Base-by-base conservation (phyloP, 2,113 vertebrate genomes). In the Garra rufa region DNA sequence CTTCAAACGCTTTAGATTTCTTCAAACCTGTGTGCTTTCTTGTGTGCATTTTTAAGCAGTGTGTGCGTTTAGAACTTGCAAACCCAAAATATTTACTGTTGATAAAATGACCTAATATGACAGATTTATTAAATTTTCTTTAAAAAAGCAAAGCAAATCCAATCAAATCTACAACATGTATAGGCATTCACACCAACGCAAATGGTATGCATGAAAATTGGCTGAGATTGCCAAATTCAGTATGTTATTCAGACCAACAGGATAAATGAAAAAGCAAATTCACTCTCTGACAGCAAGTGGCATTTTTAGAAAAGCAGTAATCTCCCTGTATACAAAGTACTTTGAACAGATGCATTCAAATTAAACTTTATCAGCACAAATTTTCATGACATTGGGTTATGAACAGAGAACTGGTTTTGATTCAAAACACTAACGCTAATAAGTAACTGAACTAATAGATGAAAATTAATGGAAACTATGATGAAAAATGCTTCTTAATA, bases 21-120 rank as follows among this genome's bases (percentile, higher is more conserved):
- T 71, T 44, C 69, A 78, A 78, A 78, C n/a, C 4, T 11, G 9
- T 7, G 6, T 57, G 30, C 34, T 41, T 59, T 21, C 48, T 52
- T 76, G 26, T 77, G 21, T 17, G 11, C 50, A 17, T 41, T 41
- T 63, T 65, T 65, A 44, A 80, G 38, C n/a, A 79, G 76, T 17
- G 7, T 59, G 52, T 59, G 30, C 19, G 2, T 71, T 34, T 52
- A 59, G 7, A 13, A 65, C n/a, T 43, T 44, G 28, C 48, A 8
- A 79, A 28, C 2, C n/a, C 15, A 61, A 19, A 79, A 63, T 44
- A 61, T 78, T 48, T 74, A 14, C 71, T 9, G 41, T 26, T 14
- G 28, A 1, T 76, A 76, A 76, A 76, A 74, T 28, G 17, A 67
- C 38, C 30, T 30, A 67, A 34, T 14, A 19, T 19, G 15, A 67